Percentiles rank a stretch among this genome's conserved stretches.
phyloP scores from a whole-genome alignment of 1,140 invertebrate species.

The Drosophila cardini region DNA sequence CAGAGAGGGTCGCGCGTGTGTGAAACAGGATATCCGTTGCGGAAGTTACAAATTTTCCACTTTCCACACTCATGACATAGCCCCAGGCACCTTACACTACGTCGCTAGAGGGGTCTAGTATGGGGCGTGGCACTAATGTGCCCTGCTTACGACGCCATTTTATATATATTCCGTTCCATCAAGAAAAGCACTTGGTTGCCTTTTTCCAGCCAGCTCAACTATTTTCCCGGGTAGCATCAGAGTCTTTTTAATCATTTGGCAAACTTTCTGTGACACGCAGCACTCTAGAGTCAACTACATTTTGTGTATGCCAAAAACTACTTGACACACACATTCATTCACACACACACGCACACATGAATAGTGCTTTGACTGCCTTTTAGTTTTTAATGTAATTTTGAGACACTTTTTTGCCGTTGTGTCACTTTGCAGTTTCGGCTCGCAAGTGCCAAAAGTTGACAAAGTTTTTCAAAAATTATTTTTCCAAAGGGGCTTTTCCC shows the following conservation, averaged over 20 bases:
- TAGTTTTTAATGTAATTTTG: constrained; percentile 78
- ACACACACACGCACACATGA: constrained; percentile 30
- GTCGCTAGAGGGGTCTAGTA: not conserved
- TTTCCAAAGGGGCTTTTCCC: constrained; percentile 12
- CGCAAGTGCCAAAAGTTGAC: constrained; percentile 43
- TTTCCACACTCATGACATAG: constrained; percentile 63
- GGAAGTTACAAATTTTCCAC: constrained; percentile 84
- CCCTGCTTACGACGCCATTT: constrained; percentile 80
- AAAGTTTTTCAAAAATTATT: constrained; percentile 43
- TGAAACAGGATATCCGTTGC: constrained; percentile 82
- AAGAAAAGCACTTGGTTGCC: constrained; percentile 59
- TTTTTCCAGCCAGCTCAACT: constrained; percentile 51
- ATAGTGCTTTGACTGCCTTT: constrained; percentile 58
- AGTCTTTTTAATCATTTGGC: constrained; percentile 82
- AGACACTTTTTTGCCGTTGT: constrained; percentile 69
- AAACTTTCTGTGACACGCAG: constrained; percentile 80
- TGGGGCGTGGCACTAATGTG: constrained; percentile 70
- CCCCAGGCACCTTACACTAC: constrained; percentile 47
- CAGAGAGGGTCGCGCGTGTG: constrained; percentile 52
- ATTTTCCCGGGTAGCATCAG: constrained; percentile 40
- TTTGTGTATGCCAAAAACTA: constrained; percentile 77
- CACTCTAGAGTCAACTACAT: constrained; percentile 65
- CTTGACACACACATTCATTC: constrained; percentile 35
- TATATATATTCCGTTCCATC: constrained; percentile 79
- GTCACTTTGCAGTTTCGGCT: constrained; percentile 58